Percentiles rank a stretch among this genome's conserved stretches.
These are phyloP conservation scores for Helicolenus hilgendorfi DNA, from an alignment of 2,797 vertebrate genomes.

Conservation along the genomic window DNA sequence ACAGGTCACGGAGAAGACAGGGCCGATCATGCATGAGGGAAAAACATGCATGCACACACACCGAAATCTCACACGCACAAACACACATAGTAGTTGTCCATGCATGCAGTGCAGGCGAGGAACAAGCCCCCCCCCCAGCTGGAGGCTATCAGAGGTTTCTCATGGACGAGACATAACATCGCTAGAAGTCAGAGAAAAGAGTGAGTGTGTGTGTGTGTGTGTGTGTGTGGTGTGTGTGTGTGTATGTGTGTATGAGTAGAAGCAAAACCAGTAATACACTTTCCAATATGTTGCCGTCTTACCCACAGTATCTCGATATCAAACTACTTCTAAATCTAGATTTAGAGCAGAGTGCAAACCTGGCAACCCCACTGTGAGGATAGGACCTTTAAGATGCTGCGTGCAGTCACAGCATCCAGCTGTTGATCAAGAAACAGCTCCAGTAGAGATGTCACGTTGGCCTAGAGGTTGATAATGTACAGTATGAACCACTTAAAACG, in stretches of 20 bases:
- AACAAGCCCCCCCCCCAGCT: constrained; percentile 50
- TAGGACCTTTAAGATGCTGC: background rate
- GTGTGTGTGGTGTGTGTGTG: background rate
- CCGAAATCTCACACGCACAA: constrained; percentile 24
- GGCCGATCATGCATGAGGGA: constrained; percentile 51
- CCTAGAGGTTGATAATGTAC: background rate
- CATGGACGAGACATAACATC: constrained; percentile 34
- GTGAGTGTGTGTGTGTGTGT: constrained; percentile 7
- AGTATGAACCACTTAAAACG: background rate
- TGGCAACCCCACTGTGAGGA: background rate
- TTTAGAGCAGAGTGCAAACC: background rate
- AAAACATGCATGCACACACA: constrained; percentile 32
- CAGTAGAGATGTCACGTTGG: background rate
- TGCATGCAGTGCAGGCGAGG: constrained; percentile 21
- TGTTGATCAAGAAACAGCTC: background rate
- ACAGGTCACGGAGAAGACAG: constrained; percentile 46
- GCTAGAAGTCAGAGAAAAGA: constrained; percentile 27
- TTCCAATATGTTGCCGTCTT: background rate
- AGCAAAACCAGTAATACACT: background rate
- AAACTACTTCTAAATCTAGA: background rate
- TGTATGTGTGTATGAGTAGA: background rate
- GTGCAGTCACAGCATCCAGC: background rate
- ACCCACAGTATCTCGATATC: background rate
- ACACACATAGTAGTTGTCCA: constrained; percentile 29
- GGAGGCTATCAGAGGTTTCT: constrained; percentile 53